Base-by-base conservation (phyloP, 2,888 invertebrate species). In the Tuta absoluta region DNA sequence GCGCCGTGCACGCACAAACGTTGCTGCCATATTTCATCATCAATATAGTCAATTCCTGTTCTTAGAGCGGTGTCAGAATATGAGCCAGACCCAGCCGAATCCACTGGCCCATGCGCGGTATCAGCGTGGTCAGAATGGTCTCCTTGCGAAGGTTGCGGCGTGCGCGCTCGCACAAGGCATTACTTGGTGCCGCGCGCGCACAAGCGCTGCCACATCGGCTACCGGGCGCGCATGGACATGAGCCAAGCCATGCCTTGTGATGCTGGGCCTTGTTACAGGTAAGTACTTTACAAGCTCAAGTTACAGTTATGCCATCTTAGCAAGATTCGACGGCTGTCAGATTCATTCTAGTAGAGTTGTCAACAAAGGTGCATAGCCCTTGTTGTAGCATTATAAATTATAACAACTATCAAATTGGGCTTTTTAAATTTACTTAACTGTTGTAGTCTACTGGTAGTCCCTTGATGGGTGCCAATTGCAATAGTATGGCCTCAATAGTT, bases 41-140 rank as follows among this genome's bases (percentile, higher is more conserved):
- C n/a, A n/a, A n/a, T n/a, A n/a, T n/a, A n/a, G n/a, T n/a, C n/a
- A 37, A 41, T 51, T 56, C 28, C 14, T 14, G 23, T 38, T 28
- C 41, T 1, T 66, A 91, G 92, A 67, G 86, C 84, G 66, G 81
- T 76, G 68, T 90, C 85, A 65, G 93, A 85, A 68, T 91, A 83
- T 75, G 92, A 92, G 75, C 86, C 86, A n/a, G 91, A 91, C 3
- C 91, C 86, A 53, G 92, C 82, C 24, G 87, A 69, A 69, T 69
- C 80, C 12, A 70, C 78, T 14, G 85, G 86, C n/a, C 91, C 80
- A 67, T 96, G 96, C 77, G 95, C 94, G 0, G 87, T 96, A 63
- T 94, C 95, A 0, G 89, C 93, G 19, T 97, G 97, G 96, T 93
- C 94, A 0, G 93, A 92, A 41, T 97, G 96, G 96, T 95, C 96